Conservation (phyloP, 2,113 vertebrate genomes). For the Lonchura striata region DNA sequence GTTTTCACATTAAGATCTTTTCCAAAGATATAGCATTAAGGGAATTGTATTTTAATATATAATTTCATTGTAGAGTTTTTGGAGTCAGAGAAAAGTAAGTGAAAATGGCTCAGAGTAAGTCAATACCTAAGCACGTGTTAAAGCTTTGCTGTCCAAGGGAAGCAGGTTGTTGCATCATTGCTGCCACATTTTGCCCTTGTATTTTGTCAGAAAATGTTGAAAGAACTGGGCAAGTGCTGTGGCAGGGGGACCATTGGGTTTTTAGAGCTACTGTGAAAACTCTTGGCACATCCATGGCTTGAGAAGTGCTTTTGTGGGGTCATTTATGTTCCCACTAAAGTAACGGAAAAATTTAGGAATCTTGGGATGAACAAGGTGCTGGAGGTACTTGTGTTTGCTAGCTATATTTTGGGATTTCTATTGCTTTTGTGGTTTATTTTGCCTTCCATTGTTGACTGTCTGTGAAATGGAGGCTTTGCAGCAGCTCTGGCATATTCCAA, state of each 20-base stretch:
- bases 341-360: background rate
- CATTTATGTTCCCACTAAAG: background rate
- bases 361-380: background rate
- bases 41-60: constrained; percentile 1
- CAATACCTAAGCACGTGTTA: background rate
- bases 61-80: background rate
- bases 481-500: background rate
- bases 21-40: background rate
- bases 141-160: background rate
- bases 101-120: background rate
- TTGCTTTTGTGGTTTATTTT: background rate
- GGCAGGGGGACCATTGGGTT: background rate
- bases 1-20: constrained; percentile 6
- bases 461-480: constrained; percentile 39
- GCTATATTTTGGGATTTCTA: background rate
- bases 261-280: background rate
- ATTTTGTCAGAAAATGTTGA: background rate
- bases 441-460: background rate
- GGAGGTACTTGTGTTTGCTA: background rate
- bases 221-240: background rate
- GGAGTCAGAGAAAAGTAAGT: background rate
- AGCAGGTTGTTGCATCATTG: background rate
- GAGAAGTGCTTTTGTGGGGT: background rate
- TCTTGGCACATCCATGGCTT: background rate
- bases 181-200: background rate